Percentiles rank a stretch among this genome's conserved stretches.
These are phyloP conservation scores for Branchinecta sandiegonensis DNA, from an alignment of 2,888 invertebrate species.

Conservation along the genomic window DNA sequence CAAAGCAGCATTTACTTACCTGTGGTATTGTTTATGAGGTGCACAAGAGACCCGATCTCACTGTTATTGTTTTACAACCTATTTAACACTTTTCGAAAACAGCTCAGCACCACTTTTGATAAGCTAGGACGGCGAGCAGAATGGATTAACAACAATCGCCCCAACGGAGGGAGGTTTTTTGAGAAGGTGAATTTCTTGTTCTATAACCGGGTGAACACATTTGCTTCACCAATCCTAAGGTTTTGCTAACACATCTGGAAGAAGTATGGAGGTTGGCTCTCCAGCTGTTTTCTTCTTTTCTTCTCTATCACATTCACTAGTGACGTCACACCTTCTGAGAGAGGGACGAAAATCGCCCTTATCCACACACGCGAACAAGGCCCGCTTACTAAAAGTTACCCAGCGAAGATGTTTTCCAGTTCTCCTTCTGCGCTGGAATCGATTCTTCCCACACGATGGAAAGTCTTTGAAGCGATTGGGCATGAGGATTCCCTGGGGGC, in stretches of 20 bases:
- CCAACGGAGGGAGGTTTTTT: slow-evolving; percentile 31
- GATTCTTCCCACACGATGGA: slow-evolving; percentile 13
- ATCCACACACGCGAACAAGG: slow-evolving; percentile 3
- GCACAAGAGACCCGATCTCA: too few relatives aligned
- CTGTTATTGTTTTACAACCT: too few relatives aligned
- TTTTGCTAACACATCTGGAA: background rate
- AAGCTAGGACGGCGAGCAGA: background rate
- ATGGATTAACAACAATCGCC: slow-evolving; percentile 29
- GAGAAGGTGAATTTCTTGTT: slow-evolving; percentile 30
- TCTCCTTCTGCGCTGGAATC: background rate
- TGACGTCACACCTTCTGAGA: background rate
- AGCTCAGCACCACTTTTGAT: too few relatives aligned
- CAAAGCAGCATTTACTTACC: too few relatives aligned
- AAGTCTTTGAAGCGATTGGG: background rate
- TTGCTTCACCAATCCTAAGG: slow-evolving; percentile 20
- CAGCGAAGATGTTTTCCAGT: background rate
- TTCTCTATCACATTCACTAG: too few relatives aligned
- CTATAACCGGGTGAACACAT: slow-evolving; percentile 29
- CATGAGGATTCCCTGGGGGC: slow-evolving; percentile 5
- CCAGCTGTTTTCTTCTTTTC: too few relatives aligned
- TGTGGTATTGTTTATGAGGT: too few relatives aligned
- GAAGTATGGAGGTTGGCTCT: too few relatives aligned
- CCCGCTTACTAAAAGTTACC: slow-evolving; percentile 11
- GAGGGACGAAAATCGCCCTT: background rate
- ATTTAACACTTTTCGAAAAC: too few relatives aligned